These are phyloP conservation scores for Drosophila ambigua DNA, from an alignment of 1,140 invertebrate species.

Conservation along the genomic window DNA sequence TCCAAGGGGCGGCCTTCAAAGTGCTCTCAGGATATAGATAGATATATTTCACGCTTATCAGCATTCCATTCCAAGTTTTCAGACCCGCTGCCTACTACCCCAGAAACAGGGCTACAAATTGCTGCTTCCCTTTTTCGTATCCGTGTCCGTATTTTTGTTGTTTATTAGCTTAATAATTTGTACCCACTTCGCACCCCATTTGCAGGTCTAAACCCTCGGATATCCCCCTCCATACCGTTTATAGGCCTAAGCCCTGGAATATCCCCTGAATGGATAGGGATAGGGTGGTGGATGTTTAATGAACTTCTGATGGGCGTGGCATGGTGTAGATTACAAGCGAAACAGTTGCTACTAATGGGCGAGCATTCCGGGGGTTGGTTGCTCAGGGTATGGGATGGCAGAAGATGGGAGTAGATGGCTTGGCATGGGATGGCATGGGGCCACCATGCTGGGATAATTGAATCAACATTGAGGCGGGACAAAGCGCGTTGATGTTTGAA, in stretches of 20 bases:
- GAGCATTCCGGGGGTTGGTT: conserved; percentile 8
- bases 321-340: conserved; percentile 74
- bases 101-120: conserved; percentile 48
- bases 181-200: conserved; percentile 65
- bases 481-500: conserved; percentile 63
- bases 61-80: conserved; percentile 30
- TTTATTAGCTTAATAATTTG: conserved; percentile 80
- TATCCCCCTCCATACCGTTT: conserved; percentile 34
- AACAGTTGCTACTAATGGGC: conserved; percentile 72
- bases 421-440: conserved; percentile 9
- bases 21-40: conserved; percentile 50
- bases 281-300: conserved; percentile 46
- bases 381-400: background rate
- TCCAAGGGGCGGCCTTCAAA: conserved; percentile 50
- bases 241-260: conserved; percentile 1
- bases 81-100: background rate
- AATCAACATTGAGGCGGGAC: conserved; percentile 68
- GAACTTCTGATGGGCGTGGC: conserved; percentile 59
- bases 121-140: conserved; percentile 32
- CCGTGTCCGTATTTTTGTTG: conserved; percentile 61
- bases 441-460: conserved; percentile 80
- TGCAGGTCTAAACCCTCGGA: background rate
- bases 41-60: conserved; percentile 74
- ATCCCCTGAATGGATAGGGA: conserved; percentile 11
- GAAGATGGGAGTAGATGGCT: too few species aligned